Evolutionary conservation across 64 coral and sea anemone species (phyloP), one percentile per base, ranked within the genome.

Genomic region (Dendronephthya gigantea): DNA sequence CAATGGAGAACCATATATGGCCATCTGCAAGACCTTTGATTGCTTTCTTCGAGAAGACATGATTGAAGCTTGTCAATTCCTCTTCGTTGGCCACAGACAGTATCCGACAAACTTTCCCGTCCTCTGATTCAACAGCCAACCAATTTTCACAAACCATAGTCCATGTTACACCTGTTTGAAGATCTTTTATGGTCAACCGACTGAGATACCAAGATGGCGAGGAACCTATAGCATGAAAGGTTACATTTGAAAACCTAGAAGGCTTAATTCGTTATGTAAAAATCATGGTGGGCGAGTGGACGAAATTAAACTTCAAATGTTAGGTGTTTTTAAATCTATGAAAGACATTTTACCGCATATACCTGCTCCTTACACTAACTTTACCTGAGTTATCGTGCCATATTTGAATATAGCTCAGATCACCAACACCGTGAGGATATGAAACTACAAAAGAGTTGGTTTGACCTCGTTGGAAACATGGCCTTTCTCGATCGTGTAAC

Each of bases 361-460:
- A n/a, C n/a, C n/a, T n/a, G n/a, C n/a, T n/a, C n/a, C n/a, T n/a
- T n/a, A n/a, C n/a, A n/a, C n/a, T n/a, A n/a, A n/a, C n/a, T n/a
- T n/a, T n/a, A n/a, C n/a, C n/a, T n/a, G 38, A 86, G 51, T 97
- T 97, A 34, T 97, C 91, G 32, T 97, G 94, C 94, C 94, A 97
- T 12, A 97, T 76, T 83, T 91, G 55, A 7, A 97, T 81, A 69
- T 93, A 89, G 33, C 75, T 84, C 29, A 97, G 27, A 14, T 89
- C 59, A 25, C 94, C 91, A 62, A 97, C 41, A 19, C 74, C 48
- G 31, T 65, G 83, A 32, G 81, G 84, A 22, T 90, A 83, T 4
- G 91, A 89, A 45, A 93, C 2, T 7, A 93, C 83, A 36, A 97
- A 90, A 32, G 89, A 88, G 52, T 97, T 97, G 22, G 93, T 89